A percentile compares a stretch with the other conserved stretches of the same genome.
These are phyloP conservation scores for Echinometra lucunter DNA, from an alignment of 53 echinoderm and acorn worm species.

Conservation along the genomic window DNA sequence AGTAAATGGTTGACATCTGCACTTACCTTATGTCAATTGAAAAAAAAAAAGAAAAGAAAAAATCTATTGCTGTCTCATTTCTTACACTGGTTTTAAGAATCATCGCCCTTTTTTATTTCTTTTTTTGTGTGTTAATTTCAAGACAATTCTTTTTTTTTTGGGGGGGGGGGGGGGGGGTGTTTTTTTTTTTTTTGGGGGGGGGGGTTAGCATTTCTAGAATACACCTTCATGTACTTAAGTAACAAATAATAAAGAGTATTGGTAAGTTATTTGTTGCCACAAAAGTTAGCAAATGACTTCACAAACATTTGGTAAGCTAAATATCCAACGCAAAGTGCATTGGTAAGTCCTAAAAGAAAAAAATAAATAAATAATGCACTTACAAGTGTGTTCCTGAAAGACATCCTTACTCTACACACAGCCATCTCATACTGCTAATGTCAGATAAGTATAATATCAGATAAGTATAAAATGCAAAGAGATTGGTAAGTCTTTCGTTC, in stretches of 20 bases:
- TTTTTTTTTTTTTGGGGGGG: too few relatives aligned
- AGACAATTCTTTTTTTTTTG: too few relatives aligned
- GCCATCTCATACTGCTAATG: conserved; percentile 56
- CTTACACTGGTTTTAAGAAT: not conserved
- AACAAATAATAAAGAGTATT: not conserved
- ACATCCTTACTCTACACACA: not conserved
- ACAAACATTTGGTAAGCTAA: not conserved
- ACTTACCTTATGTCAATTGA: not conserved
- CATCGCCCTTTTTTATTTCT: too few relatives aligned
- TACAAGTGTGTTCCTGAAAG: conserved; percentile 30
- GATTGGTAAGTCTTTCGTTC: conserved; percentile 59
- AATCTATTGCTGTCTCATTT: too few relatives aligned
- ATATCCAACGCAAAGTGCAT: conserved; percentile 19
- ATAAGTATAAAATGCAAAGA: conserved; percentile 63
- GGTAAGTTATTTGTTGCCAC: not conserved
- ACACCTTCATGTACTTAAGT: too few relatives aligned
- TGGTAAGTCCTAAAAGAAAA: conserved; percentile 18
- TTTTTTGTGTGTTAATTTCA: not conserved
- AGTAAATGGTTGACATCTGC: not conserved
- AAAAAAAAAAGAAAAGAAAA: not conserved
- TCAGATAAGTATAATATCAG: conserved; percentile 65
- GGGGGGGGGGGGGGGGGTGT: too few relatives aligned
- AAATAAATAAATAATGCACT: conserved; percentile 34
- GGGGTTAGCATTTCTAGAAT: too few relatives aligned
- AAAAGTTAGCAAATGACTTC: not conserved